phyloP scores from a whole-genome alignment of 2,113 vertebrate species.

The Tragelaphus imberbis region DNA sequence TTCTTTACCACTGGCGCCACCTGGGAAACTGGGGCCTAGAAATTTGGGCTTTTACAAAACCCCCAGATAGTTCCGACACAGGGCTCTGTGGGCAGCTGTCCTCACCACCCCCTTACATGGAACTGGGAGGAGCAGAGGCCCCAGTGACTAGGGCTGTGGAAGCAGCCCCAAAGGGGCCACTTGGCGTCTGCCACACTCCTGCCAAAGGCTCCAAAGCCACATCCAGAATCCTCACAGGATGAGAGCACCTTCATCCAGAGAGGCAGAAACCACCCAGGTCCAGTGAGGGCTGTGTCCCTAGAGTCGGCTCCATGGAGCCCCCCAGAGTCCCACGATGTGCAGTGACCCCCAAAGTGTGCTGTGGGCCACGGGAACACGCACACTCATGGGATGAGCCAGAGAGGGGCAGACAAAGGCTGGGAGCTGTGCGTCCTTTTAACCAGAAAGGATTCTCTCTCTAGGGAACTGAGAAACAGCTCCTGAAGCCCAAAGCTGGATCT shows the following conservation, averaged over 20 bases:
- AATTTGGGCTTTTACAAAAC: background rate
- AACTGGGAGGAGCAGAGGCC: background rate
- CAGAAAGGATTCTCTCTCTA: background rate
- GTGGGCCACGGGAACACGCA: fast-evolving
- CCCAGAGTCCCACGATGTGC: background rate
- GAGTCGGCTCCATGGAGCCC: background rate
- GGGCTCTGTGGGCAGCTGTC: background rate
- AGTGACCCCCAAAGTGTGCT: background rate
- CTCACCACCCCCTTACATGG: background rate
- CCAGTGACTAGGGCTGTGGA: background rate
- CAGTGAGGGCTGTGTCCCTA: fast-evolving
- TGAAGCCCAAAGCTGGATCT: background rate
- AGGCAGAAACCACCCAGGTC: fast-evolving
- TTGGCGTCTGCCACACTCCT: background rate
- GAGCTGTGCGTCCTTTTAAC: background rate
- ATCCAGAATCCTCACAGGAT: background rate
- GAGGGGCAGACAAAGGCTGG: background rate
- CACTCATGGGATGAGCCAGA: background rate
- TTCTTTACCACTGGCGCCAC: background rate
- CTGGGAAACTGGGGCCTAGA: background rate
- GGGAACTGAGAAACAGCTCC: background rate
- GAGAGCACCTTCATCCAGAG: background rate
- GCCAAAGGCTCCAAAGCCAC: background rate
- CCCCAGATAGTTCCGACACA: background rate
- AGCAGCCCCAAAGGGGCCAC: too few species aligned